These are phyloP conservation scores for Lycocerus yunnanus DNA, from an alignment of 2,888 invertebrate species.

Conservation along the genomic window DNA sequence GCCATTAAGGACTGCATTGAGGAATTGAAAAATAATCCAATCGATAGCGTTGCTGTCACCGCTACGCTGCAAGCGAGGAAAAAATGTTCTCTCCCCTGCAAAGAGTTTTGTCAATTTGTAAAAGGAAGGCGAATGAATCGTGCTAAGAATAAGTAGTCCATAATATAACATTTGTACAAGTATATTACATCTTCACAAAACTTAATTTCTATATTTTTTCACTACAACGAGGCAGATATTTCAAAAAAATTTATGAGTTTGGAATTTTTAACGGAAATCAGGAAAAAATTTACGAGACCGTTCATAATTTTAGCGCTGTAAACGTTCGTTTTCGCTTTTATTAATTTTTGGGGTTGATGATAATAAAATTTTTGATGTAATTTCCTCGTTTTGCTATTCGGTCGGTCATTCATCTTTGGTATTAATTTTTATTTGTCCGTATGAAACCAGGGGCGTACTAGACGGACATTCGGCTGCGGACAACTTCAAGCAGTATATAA, in stretches of 20 bases:
- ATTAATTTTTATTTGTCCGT: background rate
- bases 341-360: background rate
- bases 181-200: background rate
- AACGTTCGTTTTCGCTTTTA: background rate
- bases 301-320: background rate
- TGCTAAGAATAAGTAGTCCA: background rate
- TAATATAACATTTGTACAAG: background rate
- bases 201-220: background rate
- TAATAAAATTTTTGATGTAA: background rate
- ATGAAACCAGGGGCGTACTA: background rate
- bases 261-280: background rate
- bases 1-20: background rate
- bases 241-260: background rate
- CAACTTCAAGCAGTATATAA: no score
- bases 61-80: background rate
- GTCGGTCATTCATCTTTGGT: background rate
- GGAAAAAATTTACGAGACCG: background rate
- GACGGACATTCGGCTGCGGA: no score
- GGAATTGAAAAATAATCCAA: background rate
- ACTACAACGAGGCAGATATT: background rate
- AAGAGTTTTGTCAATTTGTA: background rate
- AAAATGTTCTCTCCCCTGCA: background rate
- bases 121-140: background rate
- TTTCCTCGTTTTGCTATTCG: background rate
- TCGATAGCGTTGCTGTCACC: background rate